These are phyloP conservation scores for Oxystoma pomonae DNA, from an alignment of 2,888 invertebrate genomes.

Conservation along the genomic window DNA sequence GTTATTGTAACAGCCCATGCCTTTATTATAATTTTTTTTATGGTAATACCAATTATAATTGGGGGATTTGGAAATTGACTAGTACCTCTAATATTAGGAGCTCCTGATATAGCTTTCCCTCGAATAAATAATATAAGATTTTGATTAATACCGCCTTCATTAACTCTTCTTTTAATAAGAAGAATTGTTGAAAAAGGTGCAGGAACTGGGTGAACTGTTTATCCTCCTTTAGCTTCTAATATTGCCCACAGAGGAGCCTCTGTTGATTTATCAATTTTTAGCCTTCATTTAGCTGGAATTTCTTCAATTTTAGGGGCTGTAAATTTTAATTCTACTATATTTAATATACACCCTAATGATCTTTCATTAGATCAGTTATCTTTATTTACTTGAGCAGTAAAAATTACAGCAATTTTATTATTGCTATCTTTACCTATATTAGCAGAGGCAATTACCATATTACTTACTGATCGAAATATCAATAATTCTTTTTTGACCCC, in stretches of 20 bases:
- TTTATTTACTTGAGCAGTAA: slow-evolving; percentile 71
- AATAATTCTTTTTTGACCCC: slow-evolving; percentile 80
- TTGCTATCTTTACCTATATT: slow-evolving; percentile 68
- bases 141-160: slow-evolving; percentile 67
- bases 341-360: slow-evolving; percentile 63
- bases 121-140: slow-evolving; percentile 84
- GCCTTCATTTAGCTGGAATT: slow-evolving; percentile 68
- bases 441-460: slow-evolving; percentile 76
- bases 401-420: slow-evolving; percentile 61
- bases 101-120: slow-evolving; percentile 78
- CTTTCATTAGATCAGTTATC: slow-evolving; percentile 62
- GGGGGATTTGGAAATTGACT: slow-evolving; percentile 84
- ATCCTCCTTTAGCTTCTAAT: slow-evolving; percentile 50
- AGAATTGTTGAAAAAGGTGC: slow-evolving; percentile 64
- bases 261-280: slow-evolving; percentile 74
- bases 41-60: slow-evolving; percentile 67
- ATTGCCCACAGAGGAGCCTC: slow-evolving; percentile 63
- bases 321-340: slow-evolving; percentile 74
- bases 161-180: slow-evolving; percentile 55
- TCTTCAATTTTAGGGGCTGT: slow-evolving; percentile 72
- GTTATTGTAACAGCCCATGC: slow-evolving; percentile 76
- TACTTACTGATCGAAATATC: slow-evolving; percentile 74
- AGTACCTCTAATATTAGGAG: slow-evolving; percentile 70
- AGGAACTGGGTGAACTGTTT: slow-evolving; percentile 70
- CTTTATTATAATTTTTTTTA: slow-evolving; percentile 72